Percentiles rank a stretch among this genome's conserved stretches.
Conservation (phyloP, 64 coral and sea anemone genomes). For the Pocillopora damicornis region DNA sequence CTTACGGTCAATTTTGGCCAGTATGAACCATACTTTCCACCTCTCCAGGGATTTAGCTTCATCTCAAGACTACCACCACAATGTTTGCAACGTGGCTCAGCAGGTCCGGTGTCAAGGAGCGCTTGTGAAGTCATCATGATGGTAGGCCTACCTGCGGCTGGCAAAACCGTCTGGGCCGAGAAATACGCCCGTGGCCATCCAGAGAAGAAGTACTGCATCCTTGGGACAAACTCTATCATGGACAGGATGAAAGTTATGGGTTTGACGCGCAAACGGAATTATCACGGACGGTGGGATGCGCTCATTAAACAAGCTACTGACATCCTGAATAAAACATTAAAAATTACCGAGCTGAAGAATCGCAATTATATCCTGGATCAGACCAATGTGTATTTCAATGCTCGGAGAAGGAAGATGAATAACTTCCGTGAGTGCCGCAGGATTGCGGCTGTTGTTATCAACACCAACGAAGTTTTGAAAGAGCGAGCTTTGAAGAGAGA, state of each 20-base stretch:
- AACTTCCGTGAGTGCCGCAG: constrained; percentile 65
- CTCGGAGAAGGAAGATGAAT: constrained; percentile 79
- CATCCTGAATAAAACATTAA: constrained; percentile 69
- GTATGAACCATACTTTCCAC: constrained; percentile 36
- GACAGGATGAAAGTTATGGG: constrained; percentile 96
- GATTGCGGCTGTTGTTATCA: constrained; percentile 83
- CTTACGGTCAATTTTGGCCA: constrained; percentile 72
- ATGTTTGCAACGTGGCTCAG: constrained; percentile 29
- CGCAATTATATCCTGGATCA: constrained; percentile 87
- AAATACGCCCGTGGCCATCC: constrained; percentile 73
- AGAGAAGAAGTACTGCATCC: constrained; percentile 70
- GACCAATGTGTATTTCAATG: constrained; percentile 90
- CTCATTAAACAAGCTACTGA: constrained; percentile 94
- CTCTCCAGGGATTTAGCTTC: constrained; percentile 65
- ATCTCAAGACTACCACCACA: constrained; percentile 43
- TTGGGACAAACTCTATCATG: constrained; percentile 87
- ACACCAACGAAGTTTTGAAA: constrained; percentile 61
- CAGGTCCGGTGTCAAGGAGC: constrained; percentile 37
- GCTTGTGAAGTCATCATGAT: constrained; percentile 92
- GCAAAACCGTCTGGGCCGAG: constrained; percentile 79
- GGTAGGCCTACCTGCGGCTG: constrained; percentile 78
- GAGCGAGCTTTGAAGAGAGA: constrained; percentile 62
- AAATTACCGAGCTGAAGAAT: constrained; percentile 75
- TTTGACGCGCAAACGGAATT: constrained; percentile 71
- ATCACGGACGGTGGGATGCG: constrained; percentile 88